Conservation (phyloP, 2,888 invertebrate genomes). For the Rotaria socialis region DNA sequence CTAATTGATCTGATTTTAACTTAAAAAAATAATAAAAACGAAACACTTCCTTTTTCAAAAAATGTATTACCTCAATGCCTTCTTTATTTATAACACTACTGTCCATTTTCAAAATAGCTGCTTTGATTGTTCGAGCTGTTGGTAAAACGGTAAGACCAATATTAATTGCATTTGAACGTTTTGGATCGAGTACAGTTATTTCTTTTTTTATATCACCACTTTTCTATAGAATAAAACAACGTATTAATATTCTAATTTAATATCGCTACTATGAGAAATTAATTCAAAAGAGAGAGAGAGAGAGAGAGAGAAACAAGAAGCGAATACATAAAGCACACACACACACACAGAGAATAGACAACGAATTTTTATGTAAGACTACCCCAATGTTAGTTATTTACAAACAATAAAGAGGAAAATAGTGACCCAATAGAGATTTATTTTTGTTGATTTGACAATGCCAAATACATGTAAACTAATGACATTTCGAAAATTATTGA, state of each 20-base stretch:
- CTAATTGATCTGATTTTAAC: too few species aligned
- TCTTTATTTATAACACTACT: conserved; percentile 93
- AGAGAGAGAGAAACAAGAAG: neutral
- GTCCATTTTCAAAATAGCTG: conserved; percentile 96
- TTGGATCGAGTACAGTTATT: conserved; percentile 87
- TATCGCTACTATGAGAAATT: too few species aligned
- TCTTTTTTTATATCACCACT: conserved; percentile 68
- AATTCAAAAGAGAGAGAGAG: neutral
- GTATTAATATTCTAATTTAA: neutral
- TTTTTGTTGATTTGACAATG: too few species aligned
- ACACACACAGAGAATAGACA: neutral
- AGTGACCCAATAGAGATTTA: conserved; percentile 38
- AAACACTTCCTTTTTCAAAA: too few species aligned
- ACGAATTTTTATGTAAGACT: neutral
- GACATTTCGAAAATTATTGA: neutral
- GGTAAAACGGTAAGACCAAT: conserved; percentile 98
- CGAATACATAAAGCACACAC: conserved; percentile 38
- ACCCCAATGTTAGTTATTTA: neutral
- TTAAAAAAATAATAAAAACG: too few species aligned
- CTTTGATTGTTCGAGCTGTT: conserved; percentile 91
- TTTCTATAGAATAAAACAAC: conserved; percentile 43
- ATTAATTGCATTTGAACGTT: conserved; percentile 96
- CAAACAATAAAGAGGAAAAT: conserved; percentile 38
- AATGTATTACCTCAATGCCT: conserved; percentile 74
- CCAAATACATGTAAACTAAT: neutral